phyloP scores from a whole-genome alignment of 2,888 invertebrate species.

The Drosophila sordidula region DNA sequence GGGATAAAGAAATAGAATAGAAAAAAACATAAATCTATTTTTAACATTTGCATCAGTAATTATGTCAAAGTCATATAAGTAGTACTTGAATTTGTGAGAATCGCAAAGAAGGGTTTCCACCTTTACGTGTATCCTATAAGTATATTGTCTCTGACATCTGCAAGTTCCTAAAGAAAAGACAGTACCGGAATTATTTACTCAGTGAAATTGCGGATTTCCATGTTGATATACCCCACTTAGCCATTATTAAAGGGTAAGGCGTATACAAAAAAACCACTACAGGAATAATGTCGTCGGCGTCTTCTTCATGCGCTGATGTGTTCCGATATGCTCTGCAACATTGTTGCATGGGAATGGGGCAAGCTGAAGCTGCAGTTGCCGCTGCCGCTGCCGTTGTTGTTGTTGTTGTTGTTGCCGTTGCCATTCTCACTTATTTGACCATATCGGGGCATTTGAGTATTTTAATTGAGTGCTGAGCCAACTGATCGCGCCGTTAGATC shows the following conservation, averaged over 20 bases:
- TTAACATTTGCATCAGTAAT: too few relatives aligned
- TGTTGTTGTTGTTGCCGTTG: slow-evolving; percentile 4
- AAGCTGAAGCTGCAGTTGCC: slow-evolving; percentile 3
- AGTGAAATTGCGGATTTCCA: too few relatives aligned
- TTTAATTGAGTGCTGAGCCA: slow-evolving; percentile 44
- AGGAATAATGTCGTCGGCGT: slow-evolving; percentile 36
- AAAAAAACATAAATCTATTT: too few relatives aligned
- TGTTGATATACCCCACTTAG: background rate
- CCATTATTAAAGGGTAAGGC: background rate
- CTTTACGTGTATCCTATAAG: too few relatives aligned
- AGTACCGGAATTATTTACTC: too few relatives aligned
- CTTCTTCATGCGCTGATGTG: slow-evolving; percentile 49
- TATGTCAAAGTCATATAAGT: too few relatives aligned
- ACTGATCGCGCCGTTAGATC: slow-evolving; percentile 15
- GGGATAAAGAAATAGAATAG: too few relatives aligned
- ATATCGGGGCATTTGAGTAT: slow-evolving; percentile 8
- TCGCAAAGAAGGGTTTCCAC: background rate
- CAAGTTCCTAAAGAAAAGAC: too few relatives aligned
- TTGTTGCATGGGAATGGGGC: slow-evolving; percentile 71
- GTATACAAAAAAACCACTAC: slow-evolving; percentile 1
- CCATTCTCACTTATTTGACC: slow-evolving; percentile 11
- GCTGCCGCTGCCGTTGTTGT: background rate
- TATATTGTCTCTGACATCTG: too few relatives aligned
- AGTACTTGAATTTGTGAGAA: background rate
- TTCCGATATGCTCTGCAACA: slow-evolving; percentile 69